Conservation (phyloP, 2,888 invertebrate genomes). For the Hypomecis atomaria region DNA sequence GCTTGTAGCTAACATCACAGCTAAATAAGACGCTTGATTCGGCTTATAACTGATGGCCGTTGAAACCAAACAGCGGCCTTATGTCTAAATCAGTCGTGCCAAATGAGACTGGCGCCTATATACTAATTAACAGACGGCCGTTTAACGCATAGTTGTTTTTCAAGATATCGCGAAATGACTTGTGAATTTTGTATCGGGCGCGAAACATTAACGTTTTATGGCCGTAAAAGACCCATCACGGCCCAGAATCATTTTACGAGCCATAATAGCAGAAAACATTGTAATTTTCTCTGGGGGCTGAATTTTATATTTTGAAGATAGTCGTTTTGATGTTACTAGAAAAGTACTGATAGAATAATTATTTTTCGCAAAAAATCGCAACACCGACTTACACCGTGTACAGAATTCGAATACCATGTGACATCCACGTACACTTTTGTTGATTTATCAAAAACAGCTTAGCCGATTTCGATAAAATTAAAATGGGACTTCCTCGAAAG, state of each 20-base stretch:
- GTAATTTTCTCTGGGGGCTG: slow-evolving; percentile 6
- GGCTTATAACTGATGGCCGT: no score
- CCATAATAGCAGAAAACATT: slow-evolving; percentile 12
- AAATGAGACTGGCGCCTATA: neutral
- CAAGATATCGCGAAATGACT: neutral
- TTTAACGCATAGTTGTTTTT: neutral
- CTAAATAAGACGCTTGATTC: no score
- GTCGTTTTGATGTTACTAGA: neutral
- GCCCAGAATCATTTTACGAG: slow-evolving; percentile 10
- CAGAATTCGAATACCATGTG: no score
- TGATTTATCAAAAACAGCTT: no score
- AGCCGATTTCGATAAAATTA: no score
- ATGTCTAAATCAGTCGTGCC: neutral
- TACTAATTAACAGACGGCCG: neutral
- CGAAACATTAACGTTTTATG: slow-evolving; percentile 5
- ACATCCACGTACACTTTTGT: no score
- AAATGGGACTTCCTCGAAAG: no score
- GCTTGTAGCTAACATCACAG: no score
- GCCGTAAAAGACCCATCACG: slow-evolving; percentile 16
- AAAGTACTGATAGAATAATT: no score
- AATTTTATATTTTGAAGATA: neutral
- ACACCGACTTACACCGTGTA: no score
- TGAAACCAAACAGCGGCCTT: no score
- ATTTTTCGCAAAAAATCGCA: no score
- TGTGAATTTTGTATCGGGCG: neutral